Base-by-base conservation (phyloP, 2,797 vertebrate species). In the Iguana delicatissima region DNA sequence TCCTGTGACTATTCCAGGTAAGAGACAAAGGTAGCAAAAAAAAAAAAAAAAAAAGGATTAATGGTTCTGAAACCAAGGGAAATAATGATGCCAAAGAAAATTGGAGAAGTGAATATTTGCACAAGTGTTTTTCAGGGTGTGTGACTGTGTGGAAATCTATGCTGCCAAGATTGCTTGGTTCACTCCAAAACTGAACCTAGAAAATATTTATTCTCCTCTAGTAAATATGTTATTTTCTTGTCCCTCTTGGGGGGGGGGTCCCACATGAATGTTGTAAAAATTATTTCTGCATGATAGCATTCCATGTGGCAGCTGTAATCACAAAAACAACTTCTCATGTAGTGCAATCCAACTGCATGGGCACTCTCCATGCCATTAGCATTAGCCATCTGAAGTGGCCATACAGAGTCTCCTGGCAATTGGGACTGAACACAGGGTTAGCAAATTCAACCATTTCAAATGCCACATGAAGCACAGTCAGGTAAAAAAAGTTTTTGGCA, bases 31-130 rank as follows among this genome's bases (percentile, higher is more conserved):
- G 72, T 42, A 79, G 29, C 80, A 87, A 14, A 18, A 46, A 76
- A 59, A 46, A 6, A 46, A 46, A 46, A 46, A 46, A 3, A 46
- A 26, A 46, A 3, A 46, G 18, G 50, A 55, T 79, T 42, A 87
- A 69, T n/a, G 16, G n/a, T 38, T 22, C 55, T 29, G 55, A 81
- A 86, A 22, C 3, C 13, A 82, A 29, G 79, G 55, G 38, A 64
- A 85, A 89, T 69, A 79, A 42, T 85, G 22, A 22, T 84, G 55
- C 80, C 72, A 73, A 73, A 72, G 24, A 89, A 77, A 59, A 76
- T 38, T 38, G 50, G 35, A 72, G 6, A 73, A 83, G 38, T 55
- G 20, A 73, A 59, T 84, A 57, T 22, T 69, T 57, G 50, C 13
- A 79, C 26, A 77, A 87, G 35, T 46, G 22, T 59, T 22, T 35